Evolutionary conservation across 1,140 invertebrate species (phyloP).

Genomic region (Camponotus vicinus): DNA sequence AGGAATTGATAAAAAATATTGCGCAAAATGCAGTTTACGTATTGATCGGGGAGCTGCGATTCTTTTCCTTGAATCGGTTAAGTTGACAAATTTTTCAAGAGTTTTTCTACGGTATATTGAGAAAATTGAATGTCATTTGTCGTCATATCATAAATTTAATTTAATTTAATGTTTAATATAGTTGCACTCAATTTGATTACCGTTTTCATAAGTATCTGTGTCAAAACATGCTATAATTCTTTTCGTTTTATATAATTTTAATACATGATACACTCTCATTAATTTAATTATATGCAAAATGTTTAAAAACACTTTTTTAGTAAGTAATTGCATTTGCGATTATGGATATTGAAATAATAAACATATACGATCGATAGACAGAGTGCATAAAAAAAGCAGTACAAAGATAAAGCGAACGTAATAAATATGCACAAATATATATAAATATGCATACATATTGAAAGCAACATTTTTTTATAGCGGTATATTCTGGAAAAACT

Average conservation of each 20-base stretch:
- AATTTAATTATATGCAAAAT: background rate
- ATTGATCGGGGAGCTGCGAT: background rate
- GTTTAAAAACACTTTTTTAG: background rate
- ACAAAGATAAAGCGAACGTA: background rate
- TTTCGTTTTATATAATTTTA: background rate
- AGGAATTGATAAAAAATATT: background rate
- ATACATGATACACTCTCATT: background rate
- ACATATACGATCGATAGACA: background rate
- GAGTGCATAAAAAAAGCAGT: background rate
- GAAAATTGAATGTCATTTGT: background rate
- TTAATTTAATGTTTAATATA: background rate
- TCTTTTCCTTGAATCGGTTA: background rate
- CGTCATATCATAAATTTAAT: too few relatives aligned
- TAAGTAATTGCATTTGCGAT: background rate
- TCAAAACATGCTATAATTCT: background rate
- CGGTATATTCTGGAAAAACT: background rate
- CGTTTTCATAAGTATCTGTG: background rate
- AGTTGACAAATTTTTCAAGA: background rate
- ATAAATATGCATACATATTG: background rate
- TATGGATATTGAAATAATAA: conserved; percentile 3
- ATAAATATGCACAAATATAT: background rate
- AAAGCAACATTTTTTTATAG: background rate
- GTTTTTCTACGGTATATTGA: background rate
- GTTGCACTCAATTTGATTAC: background rate
- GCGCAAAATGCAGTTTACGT: background rate